These are phyloP conservation scores for Syngnathus scovelli DNA, from an alignment of 2,113 vertebrate genomes.

Conservation along the genomic window DNA sequence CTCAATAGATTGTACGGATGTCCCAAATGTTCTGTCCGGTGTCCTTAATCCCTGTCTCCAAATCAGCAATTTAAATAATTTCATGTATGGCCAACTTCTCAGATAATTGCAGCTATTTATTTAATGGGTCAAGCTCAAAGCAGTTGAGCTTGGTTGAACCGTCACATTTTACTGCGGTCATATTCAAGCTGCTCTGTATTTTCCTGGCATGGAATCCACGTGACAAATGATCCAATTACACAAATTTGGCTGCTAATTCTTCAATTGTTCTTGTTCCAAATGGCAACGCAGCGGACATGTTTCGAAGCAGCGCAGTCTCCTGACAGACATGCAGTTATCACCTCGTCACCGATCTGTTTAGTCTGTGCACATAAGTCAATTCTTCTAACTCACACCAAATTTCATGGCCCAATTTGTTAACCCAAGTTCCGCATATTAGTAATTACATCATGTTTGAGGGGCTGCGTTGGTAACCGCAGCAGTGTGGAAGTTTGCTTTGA, in stretches of 20 bases:
- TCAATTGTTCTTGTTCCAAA: constrained; percentile 28
- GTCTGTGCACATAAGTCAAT: constrained; percentile 24
- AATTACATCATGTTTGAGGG: constrained; percentile 57
- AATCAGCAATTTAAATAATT: constrained; percentile 45
- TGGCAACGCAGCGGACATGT: constrained; percentile 31
- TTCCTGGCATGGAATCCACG: constrained; percentile 37
- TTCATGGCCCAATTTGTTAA: constrained; percentile 30
- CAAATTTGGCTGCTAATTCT: constrained; percentile 38
- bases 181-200: constrained; percentile 56
- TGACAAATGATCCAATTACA: constrained; percentile 42
- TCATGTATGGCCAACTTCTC: constrained; percentile 34
- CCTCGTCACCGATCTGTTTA: constrained; percentile 20
- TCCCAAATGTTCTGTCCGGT: background rate
- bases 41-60: constrained; percentile 37
- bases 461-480: constrained; percentile 4
- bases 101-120: constrained; percentile 32
- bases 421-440: constrained; percentile 38
- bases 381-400: constrained; percentile 32
- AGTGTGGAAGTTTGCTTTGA: constrained; percentile 24
- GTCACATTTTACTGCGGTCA: constrained; percentile 48
- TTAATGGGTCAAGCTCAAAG: constrained; percentile 30
- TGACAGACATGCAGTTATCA: constrained; percentile 29
- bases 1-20: background rate
- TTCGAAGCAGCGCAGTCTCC: constrained; percentile 25
- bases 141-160: constrained; percentile 35